phyloP scores from a whole-genome alignment of 53 echinoderm and acorn worm genomes.

The Glandiceps talaboti region DNA sequence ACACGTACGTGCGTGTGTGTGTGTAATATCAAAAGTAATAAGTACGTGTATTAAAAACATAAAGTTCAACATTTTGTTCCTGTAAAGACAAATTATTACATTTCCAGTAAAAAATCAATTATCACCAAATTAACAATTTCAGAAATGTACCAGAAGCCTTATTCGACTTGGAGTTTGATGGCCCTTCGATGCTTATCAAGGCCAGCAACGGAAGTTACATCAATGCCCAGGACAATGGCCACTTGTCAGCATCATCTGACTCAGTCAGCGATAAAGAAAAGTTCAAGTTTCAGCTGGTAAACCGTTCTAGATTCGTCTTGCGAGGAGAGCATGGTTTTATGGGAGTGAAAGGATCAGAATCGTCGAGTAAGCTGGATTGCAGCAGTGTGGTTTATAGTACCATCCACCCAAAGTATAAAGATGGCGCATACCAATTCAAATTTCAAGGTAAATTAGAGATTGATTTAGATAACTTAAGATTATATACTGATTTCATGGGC shows the following conservation, averaged over 20 bases:
- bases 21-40: no score
- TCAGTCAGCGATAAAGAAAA: conserved; percentile 13
- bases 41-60: no score
- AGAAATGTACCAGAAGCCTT: neutral
- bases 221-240: conserved; percentile 42
- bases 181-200: conserved; percentile 28
- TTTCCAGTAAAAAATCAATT: no score
- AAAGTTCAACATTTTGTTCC: no score
- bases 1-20: no score
- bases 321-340: conserved; percentile 80
- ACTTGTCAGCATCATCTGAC: conserved; percentile 32
- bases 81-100: no score
- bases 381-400: conserved; percentile 57
- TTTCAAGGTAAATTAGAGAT: no score
- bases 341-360: conserved; percentile 25
- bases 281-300: conserved; percentile 82
- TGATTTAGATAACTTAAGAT: no score
- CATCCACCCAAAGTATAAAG: conserved; percentile 50
- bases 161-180: conserved; percentile 43
- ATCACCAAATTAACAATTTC: no score
- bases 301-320: conserved; percentile 81
- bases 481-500: no score
- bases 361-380: conserved; percentile 40
- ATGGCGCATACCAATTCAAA: conserved; percentile 32
- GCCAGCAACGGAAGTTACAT: conserved; percentile 57